Conservation (phyloP, 1,140 invertebrate species). For the Gryllus bimaculatus region DNA sequence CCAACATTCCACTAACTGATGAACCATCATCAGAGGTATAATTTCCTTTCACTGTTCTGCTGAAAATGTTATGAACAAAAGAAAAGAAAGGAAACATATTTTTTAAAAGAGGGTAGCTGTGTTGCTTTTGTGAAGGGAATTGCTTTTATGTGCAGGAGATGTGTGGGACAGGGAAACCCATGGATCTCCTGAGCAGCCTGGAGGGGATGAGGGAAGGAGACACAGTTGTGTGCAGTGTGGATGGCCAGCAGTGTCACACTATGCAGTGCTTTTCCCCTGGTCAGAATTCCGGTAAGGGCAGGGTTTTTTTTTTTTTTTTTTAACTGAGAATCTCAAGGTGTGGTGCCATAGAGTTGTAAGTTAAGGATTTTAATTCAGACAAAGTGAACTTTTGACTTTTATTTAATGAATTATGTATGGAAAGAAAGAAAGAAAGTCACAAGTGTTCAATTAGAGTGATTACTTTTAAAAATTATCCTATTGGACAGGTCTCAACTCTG, state of each 20-base stretch:
- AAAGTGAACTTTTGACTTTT: neutral
- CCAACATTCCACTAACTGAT: neutral
- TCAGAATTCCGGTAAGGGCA: conserved; percentile 21
- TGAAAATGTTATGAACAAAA: neutral
- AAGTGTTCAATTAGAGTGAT: no score
- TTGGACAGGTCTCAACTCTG: no score
- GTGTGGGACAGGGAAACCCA: conserved; percentile 12
- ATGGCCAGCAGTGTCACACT: conserved; percentile 29
- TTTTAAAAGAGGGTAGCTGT: neutral
- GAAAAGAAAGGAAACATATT: neutral
- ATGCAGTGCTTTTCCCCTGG: conserved; percentile 28
- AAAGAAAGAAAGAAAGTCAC: no score
- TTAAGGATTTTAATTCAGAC: neutral
- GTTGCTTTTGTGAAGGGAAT: no score
- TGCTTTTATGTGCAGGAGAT: conserved; percentile 13
- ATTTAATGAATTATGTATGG: no score
- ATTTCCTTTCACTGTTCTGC: neutral
- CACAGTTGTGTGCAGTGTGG: conserved; percentile 27
- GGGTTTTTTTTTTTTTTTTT: neutral
- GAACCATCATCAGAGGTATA: neutral
- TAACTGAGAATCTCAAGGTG: neutral
- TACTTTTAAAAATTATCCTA: no score
- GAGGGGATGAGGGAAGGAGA: conserved; percentile 27
- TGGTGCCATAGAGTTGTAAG: no score
- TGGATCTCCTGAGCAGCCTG: conserved; percentile 8